Evolutionary conservation across 30 jellyfish, hydroid and myxozoan genomes (phyloP), one percentile per base, ranked within the genome.

Genomic region (Aurelia coerulea): DNA sequence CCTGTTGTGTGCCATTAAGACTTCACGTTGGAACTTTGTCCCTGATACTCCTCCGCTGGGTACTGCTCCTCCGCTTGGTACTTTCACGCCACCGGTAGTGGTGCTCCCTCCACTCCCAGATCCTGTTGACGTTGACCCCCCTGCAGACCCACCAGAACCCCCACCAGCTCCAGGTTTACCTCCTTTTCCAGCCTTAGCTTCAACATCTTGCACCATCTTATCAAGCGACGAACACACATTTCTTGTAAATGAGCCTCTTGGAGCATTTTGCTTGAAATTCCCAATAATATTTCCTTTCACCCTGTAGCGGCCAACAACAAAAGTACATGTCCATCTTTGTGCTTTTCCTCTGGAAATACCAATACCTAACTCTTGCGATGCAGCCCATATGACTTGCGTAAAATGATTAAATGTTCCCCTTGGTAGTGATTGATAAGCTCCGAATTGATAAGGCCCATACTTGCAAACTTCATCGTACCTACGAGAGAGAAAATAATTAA

Each of bases 361-460:
- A n/a, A 93, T 71, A 23, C 98, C 98, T 9, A 93, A 86, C 63
- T 81, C 80, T 33, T 76, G 81, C n/a, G 87, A 46, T 7, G 77
- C 89, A 32, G 88, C 92, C 98, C 98, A 93, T 1, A 93, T 96
- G 33, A 85, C 98, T 68, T 92, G 98, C 18, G 98, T 92, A 52
- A 92, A 92, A 78, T 92, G 98, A 15, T 81, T 81, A n/a, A 83
- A 72, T 16, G 92, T 83, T n/a, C 96, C 93, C 7, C 69, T 41
- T 11, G 98, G 92, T 23, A 74, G 85, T 68, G 90, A 62, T 32
- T 78, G 65, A 39, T 39, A 39, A 39, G 51, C 51, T 4, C 90
- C 95, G 67, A 92, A 92, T 2, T 76, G 59, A 68, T 92, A 92
- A 2, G 51, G 51, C 10, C 96, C 92, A 10, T 90, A 94, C 29